phyloP scores from a whole-genome alignment of 1,140 invertebrate genomes.

The Cydia pomonella region DNA sequence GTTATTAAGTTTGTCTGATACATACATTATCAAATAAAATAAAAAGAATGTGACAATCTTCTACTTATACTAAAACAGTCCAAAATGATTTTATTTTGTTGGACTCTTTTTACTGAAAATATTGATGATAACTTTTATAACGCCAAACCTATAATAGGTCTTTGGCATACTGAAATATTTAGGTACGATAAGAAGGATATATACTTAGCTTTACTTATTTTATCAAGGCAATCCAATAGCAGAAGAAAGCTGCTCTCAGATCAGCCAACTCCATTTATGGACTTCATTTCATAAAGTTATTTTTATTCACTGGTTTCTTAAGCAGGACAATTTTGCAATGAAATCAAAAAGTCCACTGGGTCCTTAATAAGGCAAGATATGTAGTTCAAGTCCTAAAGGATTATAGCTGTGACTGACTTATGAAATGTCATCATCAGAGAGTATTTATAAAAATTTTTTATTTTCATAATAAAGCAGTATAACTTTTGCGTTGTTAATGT shows the following conservation, averaged over 20 bases:
- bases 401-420: neutral
- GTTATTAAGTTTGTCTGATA: no score
- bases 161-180: no score
- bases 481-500: neutral
- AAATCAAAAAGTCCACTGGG: neutral
- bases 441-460: neutral
- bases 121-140: neutral
- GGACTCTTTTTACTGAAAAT: no score
- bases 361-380: neutral
- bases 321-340: neutral
- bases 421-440: conserved; percentile 1
- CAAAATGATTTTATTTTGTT: no score
- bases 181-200: no score
- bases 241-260: neutral
- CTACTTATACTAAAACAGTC: no score
- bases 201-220: neutral
- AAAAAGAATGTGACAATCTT: no score
- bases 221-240: neutral
- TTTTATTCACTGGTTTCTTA: neutral
- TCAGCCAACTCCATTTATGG: neutral
- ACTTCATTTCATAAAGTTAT: conserved; percentile 15
- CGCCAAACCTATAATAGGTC: no score
- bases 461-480: neutral
- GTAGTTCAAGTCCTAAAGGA: neutral
- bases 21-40: no score